Percentiles rank a stretch among this genome's conserved stretches.
phyloP scores from a whole-genome alignment of 2,888 invertebrate species.

The Polia nebulosa region DNA sequence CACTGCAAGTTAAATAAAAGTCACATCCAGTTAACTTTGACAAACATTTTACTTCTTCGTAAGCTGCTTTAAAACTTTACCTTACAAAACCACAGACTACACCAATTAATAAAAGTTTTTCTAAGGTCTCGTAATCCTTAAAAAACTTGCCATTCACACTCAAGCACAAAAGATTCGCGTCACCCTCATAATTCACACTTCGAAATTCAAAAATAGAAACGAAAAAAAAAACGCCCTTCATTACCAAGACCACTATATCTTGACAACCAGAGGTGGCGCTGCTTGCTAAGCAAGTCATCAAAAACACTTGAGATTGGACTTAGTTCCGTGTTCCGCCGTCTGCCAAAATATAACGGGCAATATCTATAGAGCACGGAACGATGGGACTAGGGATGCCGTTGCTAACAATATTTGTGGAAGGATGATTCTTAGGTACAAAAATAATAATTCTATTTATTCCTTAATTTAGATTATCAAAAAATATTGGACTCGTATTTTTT shows the following conservation, averaged over 20 bases:
- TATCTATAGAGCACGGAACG: background rate
- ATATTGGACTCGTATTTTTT: no score
- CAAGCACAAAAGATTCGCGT: constrained; percentile 35
- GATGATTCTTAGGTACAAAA: no score
- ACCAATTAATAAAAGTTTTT: constrained; percentile 5
- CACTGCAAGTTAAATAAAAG: no score
- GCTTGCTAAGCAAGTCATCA: background rate
- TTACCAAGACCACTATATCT: constrained; percentile 6
- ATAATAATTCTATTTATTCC: no score
- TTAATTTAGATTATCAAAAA: no score
- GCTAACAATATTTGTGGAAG: background rate
- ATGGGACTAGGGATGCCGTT: background rate
- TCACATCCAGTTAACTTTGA: no score
- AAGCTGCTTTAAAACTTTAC: no score
- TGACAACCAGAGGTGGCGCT: constrained; percentile 29
- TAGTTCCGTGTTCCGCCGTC: constrained; percentile 19
- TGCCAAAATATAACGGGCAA: constrained; percentile 14
- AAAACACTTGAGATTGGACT: constrained; percentile 5
- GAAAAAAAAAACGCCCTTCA: constrained; percentile 23
- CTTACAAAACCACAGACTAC: no score
- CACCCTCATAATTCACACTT: constrained; percentile 30
- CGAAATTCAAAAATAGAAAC: constrained; percentile 39
- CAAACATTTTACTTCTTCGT: no score
- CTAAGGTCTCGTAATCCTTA: background rate
- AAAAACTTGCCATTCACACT: background rate